Conservation (phyloP, 2,113 vertebrate genomes). For the Nanorana parkeri region DNA sequence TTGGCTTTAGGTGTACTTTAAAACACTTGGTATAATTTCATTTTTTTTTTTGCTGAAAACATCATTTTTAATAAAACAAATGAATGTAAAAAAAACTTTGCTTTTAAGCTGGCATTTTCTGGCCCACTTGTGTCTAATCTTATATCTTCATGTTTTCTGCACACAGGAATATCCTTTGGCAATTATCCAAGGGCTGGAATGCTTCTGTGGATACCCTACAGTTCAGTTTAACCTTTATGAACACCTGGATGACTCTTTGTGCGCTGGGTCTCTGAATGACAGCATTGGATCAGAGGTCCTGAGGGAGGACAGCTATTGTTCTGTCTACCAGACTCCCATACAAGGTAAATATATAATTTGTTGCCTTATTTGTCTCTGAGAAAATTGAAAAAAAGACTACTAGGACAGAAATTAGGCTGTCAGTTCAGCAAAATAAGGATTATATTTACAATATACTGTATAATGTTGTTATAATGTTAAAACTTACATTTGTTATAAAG, state of each 20-base stretch:
- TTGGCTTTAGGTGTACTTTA: too few relatives aligned
- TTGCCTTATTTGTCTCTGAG: too few relatives aligned
- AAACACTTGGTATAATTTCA: too few relatives aligned
- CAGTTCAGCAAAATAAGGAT: too few relatives aligned
- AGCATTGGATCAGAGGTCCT: slow-evolving; percentile 36
- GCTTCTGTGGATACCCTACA: slow-evolving; percentile 85
- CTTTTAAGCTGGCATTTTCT: neutral
- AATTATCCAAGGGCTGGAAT: slow-evolving; percentile 76
- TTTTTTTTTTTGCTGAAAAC: too few relatives aligned
- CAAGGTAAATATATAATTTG: slow-evolving; percentile 75
- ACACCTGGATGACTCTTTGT: slow-evolving; percentile 67
- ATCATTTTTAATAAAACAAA: too few relatives aligned
- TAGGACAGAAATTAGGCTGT: too few relatives aligned
- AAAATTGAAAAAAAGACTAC: too few relatives aligned
- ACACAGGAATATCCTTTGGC: slow-evolving; percentile 89
- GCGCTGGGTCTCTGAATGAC: slow-evolving; percentile 59
- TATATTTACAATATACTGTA: too few relatives aligned
- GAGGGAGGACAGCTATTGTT: slow-evolving; percentile 67
- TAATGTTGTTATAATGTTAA: too few relatives aligned
- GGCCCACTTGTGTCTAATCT: neutral
- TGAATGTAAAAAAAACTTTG: too few relatives aligned
- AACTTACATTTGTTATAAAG: too few relatives aligned
- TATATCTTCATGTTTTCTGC: slow-evolving; percentile 15
- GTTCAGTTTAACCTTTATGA: slow-evolving; percentile 74
- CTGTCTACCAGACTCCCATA: slow-evolving; percentile 90